These are phyloP conservation scores for Sceliomorpha sp. DNA, from an alignment of 2,888 invertebrate species.

Conservation along the genomic window DNA sequence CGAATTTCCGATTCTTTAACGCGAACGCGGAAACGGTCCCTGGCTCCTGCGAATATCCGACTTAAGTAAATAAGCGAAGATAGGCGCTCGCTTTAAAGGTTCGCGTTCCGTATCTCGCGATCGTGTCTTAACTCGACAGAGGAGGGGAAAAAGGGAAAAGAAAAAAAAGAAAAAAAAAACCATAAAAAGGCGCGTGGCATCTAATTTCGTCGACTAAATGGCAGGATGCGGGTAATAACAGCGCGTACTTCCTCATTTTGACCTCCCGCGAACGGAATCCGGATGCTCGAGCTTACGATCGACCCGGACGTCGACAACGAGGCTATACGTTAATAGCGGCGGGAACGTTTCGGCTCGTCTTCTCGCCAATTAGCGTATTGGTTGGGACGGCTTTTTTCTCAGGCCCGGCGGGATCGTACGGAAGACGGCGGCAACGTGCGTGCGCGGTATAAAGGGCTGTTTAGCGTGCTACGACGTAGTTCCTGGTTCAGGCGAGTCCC, in stretches of 20 bases:
- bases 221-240: constrained; percentile 40
- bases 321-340: constrained; percentile 34
- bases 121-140: too few species aligned
- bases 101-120: too few species aligned
- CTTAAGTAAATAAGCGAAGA: too few species aligned
- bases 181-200: constrained; percentile 13
- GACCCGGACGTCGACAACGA: constrained; percentile 25
- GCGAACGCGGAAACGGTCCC: too few species aligned
- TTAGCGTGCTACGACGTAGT: constrained; percentile 37
- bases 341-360: constrained; percentile 35
- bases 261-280: constrained; percentile 15
- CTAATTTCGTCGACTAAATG: constrained; percentile 28
- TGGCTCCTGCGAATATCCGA: too few species aligned
- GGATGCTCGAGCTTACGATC: neutral
- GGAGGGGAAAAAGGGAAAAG: neutral
- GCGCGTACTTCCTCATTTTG: constrained; percentile 19
- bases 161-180: constrained; percentile 16
- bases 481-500: constrained; percentile 34
- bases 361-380: constrained; percentile 46
- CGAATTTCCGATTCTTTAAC: too few species aligned
- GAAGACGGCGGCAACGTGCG: constrained; percentile 24
- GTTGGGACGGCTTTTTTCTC: constrained; percentile 34
- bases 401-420: constrained; percentile 21
- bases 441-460: constrained; percentile 41
- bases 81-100: too few species aligned